These are phyloP conservation scores for Chirona hameri DNA, from an alignment of 2,888 invertebrate genomes.

Conservation along the genomic window DNA sequence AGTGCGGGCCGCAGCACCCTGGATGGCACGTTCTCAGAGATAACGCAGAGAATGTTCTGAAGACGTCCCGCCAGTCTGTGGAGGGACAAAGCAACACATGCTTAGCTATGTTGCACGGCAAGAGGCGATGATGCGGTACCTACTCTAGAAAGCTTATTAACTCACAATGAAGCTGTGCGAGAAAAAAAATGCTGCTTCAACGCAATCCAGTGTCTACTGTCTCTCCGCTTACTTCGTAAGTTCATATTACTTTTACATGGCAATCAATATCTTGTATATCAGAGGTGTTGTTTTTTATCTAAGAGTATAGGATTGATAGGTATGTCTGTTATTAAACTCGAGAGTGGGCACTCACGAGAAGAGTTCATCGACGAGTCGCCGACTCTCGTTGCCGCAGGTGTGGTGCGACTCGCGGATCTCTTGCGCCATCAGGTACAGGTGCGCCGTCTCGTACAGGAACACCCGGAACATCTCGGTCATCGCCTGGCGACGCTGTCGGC, in stretches of 20 bases:
- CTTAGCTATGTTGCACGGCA: background rate
- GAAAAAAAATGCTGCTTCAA: too few relatives aligned
- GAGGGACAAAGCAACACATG: background rate
- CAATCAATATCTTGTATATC: too few relatives aligned
- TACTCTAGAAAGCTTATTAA: too few relatives aligned
- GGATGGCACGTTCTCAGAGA: background rate
- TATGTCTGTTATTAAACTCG: too few relatives aligned
- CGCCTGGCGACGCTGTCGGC: background rate
- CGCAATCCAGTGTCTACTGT: too few relatives aligned
- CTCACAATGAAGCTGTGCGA: too few relatives aligned
- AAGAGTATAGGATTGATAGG: too few relatives aligned
- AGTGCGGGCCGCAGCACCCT: background rate
- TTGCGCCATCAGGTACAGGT: background rate
- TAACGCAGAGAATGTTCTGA: slow-evolving; percentile 13
- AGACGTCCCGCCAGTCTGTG: background rate
- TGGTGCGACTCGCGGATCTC: background rate
- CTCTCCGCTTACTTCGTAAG: too few relatives aligned
- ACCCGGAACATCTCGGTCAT: background rate
- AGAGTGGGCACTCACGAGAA: background rate
- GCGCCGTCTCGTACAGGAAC: background rate
- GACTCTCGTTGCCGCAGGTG: background rate
- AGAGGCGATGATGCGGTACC: too few relatives aligned
- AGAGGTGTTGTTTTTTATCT: too few relatives aligned
- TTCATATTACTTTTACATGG: too few relatives aligned
- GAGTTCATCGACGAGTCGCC: background rate